Evolutionary conservation across 2,888 invertebrate species (phyloP).

Genomic region (Galerucella pusilla): DNA sequence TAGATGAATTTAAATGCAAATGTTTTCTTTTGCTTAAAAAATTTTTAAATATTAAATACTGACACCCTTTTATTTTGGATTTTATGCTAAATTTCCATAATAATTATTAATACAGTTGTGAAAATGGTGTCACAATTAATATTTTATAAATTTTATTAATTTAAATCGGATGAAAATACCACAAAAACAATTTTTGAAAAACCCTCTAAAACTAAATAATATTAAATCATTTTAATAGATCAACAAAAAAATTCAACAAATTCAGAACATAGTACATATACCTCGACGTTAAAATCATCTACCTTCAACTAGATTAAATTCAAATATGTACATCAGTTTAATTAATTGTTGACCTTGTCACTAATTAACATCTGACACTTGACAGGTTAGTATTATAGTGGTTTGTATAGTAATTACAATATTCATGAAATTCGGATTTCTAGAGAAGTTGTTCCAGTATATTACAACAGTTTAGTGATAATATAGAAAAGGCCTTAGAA

Average conservation of each 20-base stretch:
- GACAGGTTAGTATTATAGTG: conserved; percentile 56
- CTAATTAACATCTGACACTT: conserved; percentile 50
- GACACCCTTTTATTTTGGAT: no score
- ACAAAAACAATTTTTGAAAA: no score
- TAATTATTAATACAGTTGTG: no score
- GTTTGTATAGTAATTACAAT: conserved; percentile 57
- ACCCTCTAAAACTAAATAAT: neutral
- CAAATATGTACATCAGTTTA: conserved; percentile 34
- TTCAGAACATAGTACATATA: neutral
- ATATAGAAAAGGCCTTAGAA: neutral
- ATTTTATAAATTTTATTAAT: no score
- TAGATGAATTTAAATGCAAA: conserved; percentile 26
- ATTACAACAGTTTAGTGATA: conserved; percentile 60
- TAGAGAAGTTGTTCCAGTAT: conserved; percentile 63
- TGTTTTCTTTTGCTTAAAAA: neutral
- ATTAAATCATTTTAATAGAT: neutral
- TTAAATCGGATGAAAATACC: no score
- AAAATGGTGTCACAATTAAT: no score
- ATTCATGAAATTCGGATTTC: conserved; percentile 63
- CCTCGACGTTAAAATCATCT: conserved; percentile 22
- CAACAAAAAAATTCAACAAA: neutral
- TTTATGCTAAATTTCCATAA: no score
- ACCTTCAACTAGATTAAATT: conserved; percentile 24
- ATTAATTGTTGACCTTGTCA: conserved; percentile 33
- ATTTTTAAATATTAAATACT: no score